Conservation (phyloP, 2,113 vertebrate species). For the Regulus satrapa region DNA sequence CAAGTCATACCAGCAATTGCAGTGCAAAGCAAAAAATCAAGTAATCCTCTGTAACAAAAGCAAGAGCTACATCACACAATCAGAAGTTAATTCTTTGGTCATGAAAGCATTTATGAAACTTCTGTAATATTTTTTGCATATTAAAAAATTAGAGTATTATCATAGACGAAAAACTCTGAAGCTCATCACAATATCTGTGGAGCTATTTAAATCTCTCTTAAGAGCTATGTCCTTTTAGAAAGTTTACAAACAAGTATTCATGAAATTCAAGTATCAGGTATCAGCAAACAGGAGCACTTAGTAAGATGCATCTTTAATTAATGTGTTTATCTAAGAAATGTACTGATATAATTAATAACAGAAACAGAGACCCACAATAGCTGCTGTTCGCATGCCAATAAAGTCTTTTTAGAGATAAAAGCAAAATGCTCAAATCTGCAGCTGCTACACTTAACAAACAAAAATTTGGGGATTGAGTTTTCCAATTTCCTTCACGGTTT, state of each 20-base stretch:
- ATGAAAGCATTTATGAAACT: not conserved
- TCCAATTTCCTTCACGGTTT: not conserved
- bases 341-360: conserved; percentile 2
- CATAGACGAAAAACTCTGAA: not conserved
- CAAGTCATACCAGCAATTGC: not conserved
- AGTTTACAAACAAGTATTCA: conserved; percentile 4
- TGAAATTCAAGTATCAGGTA: not conserved
- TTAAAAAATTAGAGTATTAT: not conserved
- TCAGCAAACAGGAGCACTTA: not conserved
- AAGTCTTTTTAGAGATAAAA: not conserved
- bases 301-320: not conserved
- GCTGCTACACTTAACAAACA: not conserved
- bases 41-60: not conserved
- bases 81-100: not conserved
- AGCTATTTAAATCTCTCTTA: not conserved
- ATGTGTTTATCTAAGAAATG: not conserved
- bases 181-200: not conserved
- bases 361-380: not conserved
- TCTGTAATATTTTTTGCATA: not conserved
- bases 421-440: not conserved
- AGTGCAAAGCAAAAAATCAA: not conserved
- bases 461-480: not conserved
- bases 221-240: not conserved
- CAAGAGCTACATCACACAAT: not conserved
- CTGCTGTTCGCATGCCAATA: not conserved